Percentiles rank a stretch among this genome's conserved stretches.
Evolutionary conservation across 2,797 vertebrate genomes (phyloP).

Genomic region (Pseudochirops cupreus): DNA sequence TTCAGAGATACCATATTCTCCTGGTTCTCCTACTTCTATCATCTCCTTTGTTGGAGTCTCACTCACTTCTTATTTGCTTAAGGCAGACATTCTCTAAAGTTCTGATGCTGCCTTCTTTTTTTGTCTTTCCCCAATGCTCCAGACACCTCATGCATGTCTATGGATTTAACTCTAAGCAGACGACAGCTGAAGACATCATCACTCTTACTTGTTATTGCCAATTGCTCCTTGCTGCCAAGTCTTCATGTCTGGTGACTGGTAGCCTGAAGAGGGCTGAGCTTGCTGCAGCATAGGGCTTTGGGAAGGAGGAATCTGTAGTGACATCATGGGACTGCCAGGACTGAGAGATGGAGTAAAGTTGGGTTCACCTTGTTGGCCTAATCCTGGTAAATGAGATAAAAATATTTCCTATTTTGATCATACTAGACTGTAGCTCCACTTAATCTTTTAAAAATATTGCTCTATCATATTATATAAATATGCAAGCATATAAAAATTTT

Average conservation of each 20-base stretch:
- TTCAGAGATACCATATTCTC: background rate
- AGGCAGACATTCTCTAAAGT: background rate
- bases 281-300: constrained; percentile 95
- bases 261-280: constrained; percentile 90
- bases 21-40: background rate
- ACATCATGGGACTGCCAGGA: constrained; percentile 94
- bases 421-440: background rate
- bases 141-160: background rate
- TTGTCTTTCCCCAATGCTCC: background rate
- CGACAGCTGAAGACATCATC: background rate
- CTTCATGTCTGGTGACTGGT: constrained; percentile 96
- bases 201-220: constrained; percentile 89
- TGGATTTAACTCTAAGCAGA: background rate
- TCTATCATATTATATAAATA: background rate
- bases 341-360: constrained; percentile 92
- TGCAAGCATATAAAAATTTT: background rate
- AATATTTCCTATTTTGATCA: constrained; percentile 35
- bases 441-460: background rate
- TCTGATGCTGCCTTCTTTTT: background rate
- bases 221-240: constrained; percentile 93
- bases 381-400: constrained; percentile 84
- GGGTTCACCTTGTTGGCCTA: constrained; percentile 91
- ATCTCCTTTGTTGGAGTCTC: background rate
- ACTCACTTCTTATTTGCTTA: background rate
- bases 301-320: constrained; percentile 92